These are phyloP conservation scores for Chiroxiphia lanceolata DNA, from an alignment of 2,797 vertebrate species.

Conservation along the genomic window DNA sequence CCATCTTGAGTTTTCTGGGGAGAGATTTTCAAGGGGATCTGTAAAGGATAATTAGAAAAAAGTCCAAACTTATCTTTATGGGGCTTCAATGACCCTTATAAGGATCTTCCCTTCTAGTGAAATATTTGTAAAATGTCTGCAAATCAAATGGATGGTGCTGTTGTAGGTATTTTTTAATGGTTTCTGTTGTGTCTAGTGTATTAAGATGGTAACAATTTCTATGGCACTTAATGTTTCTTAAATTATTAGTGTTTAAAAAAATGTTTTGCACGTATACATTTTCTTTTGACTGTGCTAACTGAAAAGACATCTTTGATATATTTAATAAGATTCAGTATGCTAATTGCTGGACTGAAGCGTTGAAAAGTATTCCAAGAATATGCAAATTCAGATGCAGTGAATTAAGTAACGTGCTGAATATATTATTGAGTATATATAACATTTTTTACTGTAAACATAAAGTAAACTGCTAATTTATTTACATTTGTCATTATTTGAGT, in stretches of 20 bases:
- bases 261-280: neutral
- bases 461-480: conserved; percentile 21
- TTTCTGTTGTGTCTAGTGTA: neutral
- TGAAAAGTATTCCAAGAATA: conserved; percentile 14
- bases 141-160: neutral
- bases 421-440: neutral
- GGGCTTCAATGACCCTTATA: neutral
- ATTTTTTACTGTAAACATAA: neutral
- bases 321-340: neutral
- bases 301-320: neutral
- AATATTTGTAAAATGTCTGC: neutral
- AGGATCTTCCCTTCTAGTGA: neutral
- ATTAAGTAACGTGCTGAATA: conserved; percentile 1
- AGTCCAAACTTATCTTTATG: neutral
- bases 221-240: neutral
- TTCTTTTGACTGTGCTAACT: neutral
- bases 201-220: neutral
- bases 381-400: neutral
- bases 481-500: neutral
- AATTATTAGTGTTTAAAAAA: neutral
- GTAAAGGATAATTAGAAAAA: neutral
- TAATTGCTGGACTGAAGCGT: conserved; percentile 5
- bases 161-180: neutral
- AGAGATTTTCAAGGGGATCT: neutral
- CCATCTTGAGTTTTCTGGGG: neutral